Conservation (phyloP, 2,888 invertebrate species). For the Apomyelois bistriatella region DNA sequence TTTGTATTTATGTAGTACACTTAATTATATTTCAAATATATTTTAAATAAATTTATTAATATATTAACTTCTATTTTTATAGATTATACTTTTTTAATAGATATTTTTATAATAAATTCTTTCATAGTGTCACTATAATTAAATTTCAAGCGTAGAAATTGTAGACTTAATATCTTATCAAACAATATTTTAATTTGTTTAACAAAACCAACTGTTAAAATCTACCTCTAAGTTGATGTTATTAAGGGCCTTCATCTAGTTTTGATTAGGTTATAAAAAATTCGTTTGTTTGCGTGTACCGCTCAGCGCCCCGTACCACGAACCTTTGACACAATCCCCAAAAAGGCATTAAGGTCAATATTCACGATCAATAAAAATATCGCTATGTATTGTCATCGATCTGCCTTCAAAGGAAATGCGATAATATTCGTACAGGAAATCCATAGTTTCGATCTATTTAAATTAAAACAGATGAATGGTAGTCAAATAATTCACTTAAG, state of each 20-base stretch:
- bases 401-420: conserved; percentile 46
- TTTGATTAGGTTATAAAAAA: background rate
- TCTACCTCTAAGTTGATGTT: conserved; percentile 12
- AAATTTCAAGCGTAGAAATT: conserved; percentile 4
- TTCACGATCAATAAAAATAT: conserved; percentile 40
- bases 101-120: conserved; percentile 13
- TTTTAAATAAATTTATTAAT: conserved; percentile 10
- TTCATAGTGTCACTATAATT: conserved; percentile 7
- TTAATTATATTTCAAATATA: conserved; percentile 4
- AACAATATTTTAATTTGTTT: background rate
- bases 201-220: conserved; percentile 14
- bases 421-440: conserved; percentile 51
- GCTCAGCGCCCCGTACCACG: conserved; percentile 31
- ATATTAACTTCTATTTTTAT: conserved; percentile 12
- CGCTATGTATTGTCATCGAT: conserved; percentile 60
- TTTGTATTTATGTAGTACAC: conserved; percentile 7
- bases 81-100: conserved; percentile 9
- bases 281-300: background rate
- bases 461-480: background rate
- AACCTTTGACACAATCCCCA: conserved; percentile 31
- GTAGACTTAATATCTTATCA: background rate
- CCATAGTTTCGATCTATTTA: conserved; percentile 28
- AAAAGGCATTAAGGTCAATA: conserved; percentile 37
- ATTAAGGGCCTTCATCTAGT: background rate
- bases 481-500: no score